Base-by-base conservation (phyloP, 2,888 invertebrate genomes). In the Lasioglossum pauxillum region DNA sequence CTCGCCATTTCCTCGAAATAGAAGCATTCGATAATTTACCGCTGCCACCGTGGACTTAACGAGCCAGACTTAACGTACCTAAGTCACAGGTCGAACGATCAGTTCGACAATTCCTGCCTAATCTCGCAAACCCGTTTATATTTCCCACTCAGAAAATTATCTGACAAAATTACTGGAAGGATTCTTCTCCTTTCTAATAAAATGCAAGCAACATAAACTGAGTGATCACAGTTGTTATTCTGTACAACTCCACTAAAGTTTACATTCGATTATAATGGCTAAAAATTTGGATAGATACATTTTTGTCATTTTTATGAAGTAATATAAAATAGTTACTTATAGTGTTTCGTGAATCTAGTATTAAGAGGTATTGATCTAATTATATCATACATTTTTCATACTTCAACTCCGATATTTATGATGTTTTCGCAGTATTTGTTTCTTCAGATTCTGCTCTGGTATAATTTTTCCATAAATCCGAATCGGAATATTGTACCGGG, bases 1-100 rank as follows among this genome's bases (percentile, higher is more conserved):
- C 73, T 75, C 38, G 71, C 53, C 64, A 72, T 86, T 86, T 86
- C 85, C 85, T 87, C 80, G 83, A 86, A 86, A 87, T 83, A 80
- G 82, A 80, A 86, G 79, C 82, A 74, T 46, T 80, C 44, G 49
- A n/a, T 82, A 86, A 86, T 82, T 81, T 82, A 86, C 78, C 78
- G 78, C 44, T 23, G 23, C 67, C 82, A 44, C 44, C 57, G 12
- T 53, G 35, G 49, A 78, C 78, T 53, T 49, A 71, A 82, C 71
- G 46, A 69, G 23, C 35, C 69, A 38, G 38, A 78, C 78, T 53
- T 60, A 71, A 82, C 71, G 38, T 60, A 38, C n/a, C 16, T n/a
- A 60, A 53, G 60, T 57, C 44, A 41, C 7, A 23, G 53, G 27
- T 77, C 67, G 46, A 67, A 74, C 73, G 69, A 77, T 23, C 12